Percentiles rank a stretch among this genome's conserved stretches.
Evolutionary conservation across 1,140 invertebrate species (phyloP).

Genomic region (Dreissena polymorpha): DNA sequence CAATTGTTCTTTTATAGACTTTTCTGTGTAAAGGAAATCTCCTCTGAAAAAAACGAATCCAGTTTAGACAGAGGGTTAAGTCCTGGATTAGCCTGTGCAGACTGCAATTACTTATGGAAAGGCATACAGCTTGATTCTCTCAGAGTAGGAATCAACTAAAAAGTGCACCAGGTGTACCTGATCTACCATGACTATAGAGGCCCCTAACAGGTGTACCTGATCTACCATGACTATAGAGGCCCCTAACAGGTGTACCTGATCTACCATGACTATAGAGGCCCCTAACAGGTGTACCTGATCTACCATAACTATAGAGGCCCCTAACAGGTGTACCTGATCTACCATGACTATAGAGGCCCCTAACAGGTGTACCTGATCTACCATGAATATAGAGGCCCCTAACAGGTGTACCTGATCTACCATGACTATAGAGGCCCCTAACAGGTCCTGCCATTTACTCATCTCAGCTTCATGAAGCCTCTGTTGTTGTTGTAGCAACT

Average conservation of each 20-base stretch:
- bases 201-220: slow-evolving; percentile 84
- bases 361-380: too few relatives aligned
- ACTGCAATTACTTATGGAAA: too few relatives aligned
- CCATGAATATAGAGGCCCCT: too few relatives aligned
- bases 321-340: slow-evolving; percentile 75
- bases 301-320: slow-evolving; percentile 61
- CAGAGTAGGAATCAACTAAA: too few relatives aligned
- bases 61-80: too few relatives aligned
- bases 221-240: slow-evolving; percentile 64
- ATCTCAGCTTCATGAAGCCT: slow-evolving; percentile 87
- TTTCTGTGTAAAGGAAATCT: too few relatives aligned
- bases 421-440: slow-evolving; percentile 75
- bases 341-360: too few relatives aligned
- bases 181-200: slow-evolving; percentile 64
- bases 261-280: slow-evolving; percentile 61
- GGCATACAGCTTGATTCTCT: too few relatives aligned
- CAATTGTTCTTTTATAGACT: too few relatives aligned
- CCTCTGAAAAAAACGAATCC: too few relatives aligned
- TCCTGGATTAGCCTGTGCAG: too few relatives aligned
- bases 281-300: slow-evolving; percentile 84
- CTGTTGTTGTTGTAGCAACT: slow-evolving; percentile 87
- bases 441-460: slow-evolving; percentile 87
- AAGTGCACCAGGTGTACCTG: too few relatives aligned
- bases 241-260: slow-evolving; percentile 84
- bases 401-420: slow-evolving; percentile 69